Percentiles rank a stretch among this genome's conserved stretches.
Evolutionary conservation across 1,140 invertebrate species (phyloP).

Genomic region (Pantala flavescens): DNA sequence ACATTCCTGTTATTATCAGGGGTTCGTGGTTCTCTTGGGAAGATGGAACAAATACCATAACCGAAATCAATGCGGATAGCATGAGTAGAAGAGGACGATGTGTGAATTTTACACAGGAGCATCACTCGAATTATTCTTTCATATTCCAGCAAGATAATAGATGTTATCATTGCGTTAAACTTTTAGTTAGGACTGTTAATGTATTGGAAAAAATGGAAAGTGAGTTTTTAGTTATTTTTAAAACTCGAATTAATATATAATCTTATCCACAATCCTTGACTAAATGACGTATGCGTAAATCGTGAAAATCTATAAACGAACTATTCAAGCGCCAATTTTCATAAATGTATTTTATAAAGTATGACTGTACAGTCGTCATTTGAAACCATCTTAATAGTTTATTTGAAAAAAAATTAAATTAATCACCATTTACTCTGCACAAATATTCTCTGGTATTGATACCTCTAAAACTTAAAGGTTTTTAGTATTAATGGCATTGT

Average conservation of each 20-base stretch:
- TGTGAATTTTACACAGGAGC: slow-evolving; percentile 56
- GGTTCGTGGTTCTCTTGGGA: slow-evolving; percentile 88
- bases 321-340: too few species aligned
- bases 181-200: slow-evolving; percentile 78
- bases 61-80: slow-evolving; percentile 63
- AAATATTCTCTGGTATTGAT: too few species aligned
- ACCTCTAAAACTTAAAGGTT: too few species aligned
- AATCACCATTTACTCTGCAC: too few species aligned
- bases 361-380: too few species aligned
- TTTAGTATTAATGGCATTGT: too few species aligned
- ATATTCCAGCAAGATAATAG: slow-evolving; percentile 51
- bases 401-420: too few species aligned
- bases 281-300: too few species aligned
- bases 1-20: slow-evolving; percentile 63
- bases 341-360: too few species aligned
- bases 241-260: slow-evolving; percentile 1
- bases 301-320: too few species aligned
- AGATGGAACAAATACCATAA: slow-evolving; percentile 69
- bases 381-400: too few species aligned
- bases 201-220: slow-evolving; percentile 82
- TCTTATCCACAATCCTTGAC: background rate
- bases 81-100: slow-evolving; percentile 65
- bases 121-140: slow-evolving; percentile 75
- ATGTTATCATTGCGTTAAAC: slow-evolving; percentile 77
- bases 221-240: slow-evolving; percentile 32